Base-by-base conservation (phyloP, 2,113 vertebrate genomes). In the Xenotilapia leptura region DNA sequence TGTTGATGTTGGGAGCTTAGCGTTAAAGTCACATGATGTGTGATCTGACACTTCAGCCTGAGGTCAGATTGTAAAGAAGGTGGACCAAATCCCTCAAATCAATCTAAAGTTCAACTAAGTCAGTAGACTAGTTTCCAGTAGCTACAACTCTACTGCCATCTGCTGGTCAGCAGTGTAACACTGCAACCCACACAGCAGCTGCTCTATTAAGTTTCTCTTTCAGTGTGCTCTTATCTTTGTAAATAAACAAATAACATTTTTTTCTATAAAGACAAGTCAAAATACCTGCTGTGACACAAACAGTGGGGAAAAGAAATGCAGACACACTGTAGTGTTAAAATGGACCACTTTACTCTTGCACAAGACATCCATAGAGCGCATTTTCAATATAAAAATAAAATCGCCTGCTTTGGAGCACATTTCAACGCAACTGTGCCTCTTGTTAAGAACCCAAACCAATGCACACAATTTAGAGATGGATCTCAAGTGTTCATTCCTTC, bases 371-470 rank as follows among this genome's bases (percentile, higher is more conserved):
- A 93, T 89, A 87, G 15, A 89, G 89, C 87, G 94, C 91, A 95
- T 90, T 88, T 89, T 89, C 79, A 92, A 95, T 96, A 97, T 92
- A 96, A 97, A 96, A 96, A 96, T 96, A 95, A 95, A 95, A 93
- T 81, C 31, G 86, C 92, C 92, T 93, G 92, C 93, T 92, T 94
- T 90, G 60, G 91, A 90, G 84, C 62, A 92, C 90, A 89, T 81
- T 88, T 89, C 70, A 83, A 91, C 68, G 49, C 45, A 93, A 77
- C 54, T 85, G 89, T 88, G 93, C 75, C 86, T 94, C 79, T 86
- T 45, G 51, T 73, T 58, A 82, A 81, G 26, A 90, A 84, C 80
- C 85, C 55, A 86, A 86, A 65, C 70, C 60, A 79, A 85, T 42
- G 7, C 75, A 89, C 84, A 91, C 87, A 92, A 80, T 85, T 88